phyloP scores from a whole-genome alignment of 1,140 invertebrate genomes.

The Rhizoglyphus robini region DNA sequence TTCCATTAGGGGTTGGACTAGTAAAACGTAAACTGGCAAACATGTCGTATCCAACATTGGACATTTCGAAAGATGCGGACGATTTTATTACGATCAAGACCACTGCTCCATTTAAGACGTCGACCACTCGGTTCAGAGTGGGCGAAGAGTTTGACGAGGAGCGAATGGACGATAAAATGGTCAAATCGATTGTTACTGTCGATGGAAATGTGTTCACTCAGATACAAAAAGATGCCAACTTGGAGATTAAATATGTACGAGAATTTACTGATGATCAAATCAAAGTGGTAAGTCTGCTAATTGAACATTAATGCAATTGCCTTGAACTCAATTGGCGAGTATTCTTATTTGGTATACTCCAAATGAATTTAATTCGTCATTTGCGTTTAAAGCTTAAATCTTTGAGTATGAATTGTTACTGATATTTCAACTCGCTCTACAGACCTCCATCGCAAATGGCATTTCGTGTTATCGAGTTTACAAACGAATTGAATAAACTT shows the following conservation, averaged over 20 bases:
- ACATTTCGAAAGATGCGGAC: conserved; percentile 14
- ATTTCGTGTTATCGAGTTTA: neutral
- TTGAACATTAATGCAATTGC: neutral
- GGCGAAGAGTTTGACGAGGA: conserved; percentile 70
- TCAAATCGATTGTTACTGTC: conserved; percentile 30
- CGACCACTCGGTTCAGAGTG: conserved; percentile 60
- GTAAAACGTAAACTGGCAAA: conserved; percentile 20
- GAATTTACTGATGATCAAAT: conserved; percentile 18
- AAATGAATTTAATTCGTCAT: too few relatives aligned
- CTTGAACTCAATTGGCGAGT: neutral
- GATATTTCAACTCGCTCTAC: neutral
- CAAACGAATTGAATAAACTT: neutral
- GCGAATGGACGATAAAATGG: conserved; percentile 65
- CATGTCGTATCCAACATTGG: conserved; percentile 4
- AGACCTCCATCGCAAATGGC: neutral
- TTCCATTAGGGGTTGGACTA: conserved; percentile 9
- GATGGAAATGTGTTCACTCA: conserved; percentile 48
- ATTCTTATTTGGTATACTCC: neutral
- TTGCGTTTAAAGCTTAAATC: too few relatives aligned
- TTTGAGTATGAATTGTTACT: too few relatives aligned
- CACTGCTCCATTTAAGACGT: conserved; percentile 47
- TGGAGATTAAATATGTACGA: conserved; percentile 16
- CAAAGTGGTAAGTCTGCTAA: conserved; percentile 1
- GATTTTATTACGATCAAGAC: conserved; percentile 34
- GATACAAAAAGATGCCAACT: conserved; percentile 39